Percentiles rank a stretch among this genome's conserved stretches.
phyloP scores from a whole-genome alignment of 92 coral and sea anemone genomes.

The Parazoanthus swiftii region DNA sequence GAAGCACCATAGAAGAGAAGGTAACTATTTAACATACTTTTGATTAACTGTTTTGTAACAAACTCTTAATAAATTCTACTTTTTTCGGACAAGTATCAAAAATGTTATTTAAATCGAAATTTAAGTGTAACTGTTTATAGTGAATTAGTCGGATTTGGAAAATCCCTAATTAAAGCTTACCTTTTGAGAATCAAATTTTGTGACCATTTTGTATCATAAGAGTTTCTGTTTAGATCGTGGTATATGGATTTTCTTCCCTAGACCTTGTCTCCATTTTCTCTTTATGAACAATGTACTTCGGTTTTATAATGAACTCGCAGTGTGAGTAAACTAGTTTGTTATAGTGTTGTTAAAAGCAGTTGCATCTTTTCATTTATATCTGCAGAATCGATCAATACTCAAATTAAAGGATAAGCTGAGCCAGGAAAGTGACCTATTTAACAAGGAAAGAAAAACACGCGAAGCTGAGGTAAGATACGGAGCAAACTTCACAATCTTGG shows the following conservation, averaged over 20 bases:
- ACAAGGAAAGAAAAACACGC: constrained; percentile 68
- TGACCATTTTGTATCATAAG: too few species aligned
- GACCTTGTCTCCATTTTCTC: neutral
- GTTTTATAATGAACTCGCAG: neutral
- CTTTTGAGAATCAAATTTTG: too few species aligned
- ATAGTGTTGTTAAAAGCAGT: too few species aligned
- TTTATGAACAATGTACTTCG: neutral
- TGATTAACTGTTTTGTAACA: neutral
- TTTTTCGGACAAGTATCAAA: neutral
- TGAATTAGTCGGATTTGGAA: too few species aligned
- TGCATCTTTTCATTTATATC: neutral
- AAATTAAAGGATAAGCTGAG: constrained; percentile 77
- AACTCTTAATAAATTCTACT: neutral
- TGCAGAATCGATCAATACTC: constrained; percentile 72
- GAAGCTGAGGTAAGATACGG: constrained; percentile 68
- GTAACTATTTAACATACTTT: constrained; percentile 25
- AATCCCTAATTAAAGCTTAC: too few species aligned
- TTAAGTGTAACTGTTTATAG: too few species aligned
- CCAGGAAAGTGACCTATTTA: constrained; percentile 67
- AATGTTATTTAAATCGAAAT: too few species aligned
- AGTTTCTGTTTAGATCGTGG: neutral
- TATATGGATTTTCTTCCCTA: too few species aligned
- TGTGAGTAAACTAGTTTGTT: neutral
- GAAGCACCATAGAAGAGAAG: constrained; percentile 73
- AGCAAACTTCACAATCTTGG: neutral